Evolutionary conservation across 1,140 invertebrate species (phyloP), one percentile per base, ranked within the genome.

Genomic region (Paramacrobiotus metropolitanus): DNA sequence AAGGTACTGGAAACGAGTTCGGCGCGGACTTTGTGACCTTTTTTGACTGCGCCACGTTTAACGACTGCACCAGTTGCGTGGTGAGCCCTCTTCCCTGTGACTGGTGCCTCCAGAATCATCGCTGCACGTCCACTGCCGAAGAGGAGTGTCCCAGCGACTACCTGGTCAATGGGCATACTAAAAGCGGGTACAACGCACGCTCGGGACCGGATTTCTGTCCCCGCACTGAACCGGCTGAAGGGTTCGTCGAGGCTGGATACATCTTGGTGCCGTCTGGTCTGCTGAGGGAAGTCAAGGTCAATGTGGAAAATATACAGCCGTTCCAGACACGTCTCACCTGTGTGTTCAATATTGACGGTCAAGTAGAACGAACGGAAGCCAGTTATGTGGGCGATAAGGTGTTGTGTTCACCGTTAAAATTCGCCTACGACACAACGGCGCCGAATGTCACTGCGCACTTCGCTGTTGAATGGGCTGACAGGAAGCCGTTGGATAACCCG

Each of bases 11-110:
- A 18, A 86, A 87, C 24, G 89, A 95, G 72, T 85, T 95, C 73
- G 90, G 95, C 9, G 86, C 87, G 0, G 92, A 89, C 1, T 90
- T 93, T 72, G 95, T 96, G 70, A 94, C 89, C 1, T 95, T 96
- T 72, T 96, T 94, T 70, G 90, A 96, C 72, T 96, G 91, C 74
- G 90, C 87, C 69, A 90, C 89, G 2, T 93, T 95, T 74, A 86
- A 82, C 45, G 66, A 65, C 2, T 93, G 89, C 72, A 91, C 87
- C 18, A 83, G 87, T 66, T 93, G 89, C 73, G 89, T 93, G 1
- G 89, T 87, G 24, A 91, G 87, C 1, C 83, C 82, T 21, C 92
- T 91, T 70, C 89, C 88, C 0, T 93, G 89, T 70, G 88, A 92
- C 73, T 93, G 89, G 89, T 96, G 91, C 74, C 89, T 95, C 2